Evolutionary conservation across 2,797 vertebrate species (phyloP).

Genomic region (Echiichthys vipera): DNA sequence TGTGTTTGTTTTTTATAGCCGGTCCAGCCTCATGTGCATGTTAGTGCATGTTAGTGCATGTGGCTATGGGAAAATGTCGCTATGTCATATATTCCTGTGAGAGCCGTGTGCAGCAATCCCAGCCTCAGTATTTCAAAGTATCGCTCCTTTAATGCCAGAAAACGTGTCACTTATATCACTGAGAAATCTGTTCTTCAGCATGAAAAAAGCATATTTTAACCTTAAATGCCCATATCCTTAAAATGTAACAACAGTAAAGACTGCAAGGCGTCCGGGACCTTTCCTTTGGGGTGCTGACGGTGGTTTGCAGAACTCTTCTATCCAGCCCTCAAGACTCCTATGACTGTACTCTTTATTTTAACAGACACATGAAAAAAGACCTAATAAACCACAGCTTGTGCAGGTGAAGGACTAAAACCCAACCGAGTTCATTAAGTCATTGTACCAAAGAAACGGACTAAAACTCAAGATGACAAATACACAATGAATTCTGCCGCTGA

Average conservation of each 20-base stretch:
- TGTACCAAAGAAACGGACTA: background rate
- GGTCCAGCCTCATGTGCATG: too few species aligned
- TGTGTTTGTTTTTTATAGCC: too few species aligned
- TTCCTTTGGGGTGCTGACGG: background rate
- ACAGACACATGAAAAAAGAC: background rate
- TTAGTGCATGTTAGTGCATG: too few species aligned
- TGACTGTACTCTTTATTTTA: background rate
- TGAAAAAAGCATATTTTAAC: background rate
- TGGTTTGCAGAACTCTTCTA: background rate
- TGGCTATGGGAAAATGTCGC: too few species aligned
- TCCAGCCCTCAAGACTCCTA: background rate
- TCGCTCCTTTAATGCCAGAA: background rate
- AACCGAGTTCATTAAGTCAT: background rate
- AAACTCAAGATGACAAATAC: slow-evolving; percentile 18
- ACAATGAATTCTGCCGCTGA: background rate
- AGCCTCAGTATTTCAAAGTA: too few species aligned
- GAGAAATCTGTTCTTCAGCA: background rate
- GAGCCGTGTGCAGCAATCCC: too few species aligned
- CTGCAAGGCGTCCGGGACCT: background rate
- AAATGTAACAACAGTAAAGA: background rate
- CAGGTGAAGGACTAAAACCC: accelerated
- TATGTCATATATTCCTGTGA: too few species aligned
- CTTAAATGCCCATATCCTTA: background rate
- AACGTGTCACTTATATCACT: background rate
- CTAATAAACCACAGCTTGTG: background rate